Base-by-base conservation (phyloP, 2,888 invertebrate genomes). In the Neoitamus cyanurus region DNA sequence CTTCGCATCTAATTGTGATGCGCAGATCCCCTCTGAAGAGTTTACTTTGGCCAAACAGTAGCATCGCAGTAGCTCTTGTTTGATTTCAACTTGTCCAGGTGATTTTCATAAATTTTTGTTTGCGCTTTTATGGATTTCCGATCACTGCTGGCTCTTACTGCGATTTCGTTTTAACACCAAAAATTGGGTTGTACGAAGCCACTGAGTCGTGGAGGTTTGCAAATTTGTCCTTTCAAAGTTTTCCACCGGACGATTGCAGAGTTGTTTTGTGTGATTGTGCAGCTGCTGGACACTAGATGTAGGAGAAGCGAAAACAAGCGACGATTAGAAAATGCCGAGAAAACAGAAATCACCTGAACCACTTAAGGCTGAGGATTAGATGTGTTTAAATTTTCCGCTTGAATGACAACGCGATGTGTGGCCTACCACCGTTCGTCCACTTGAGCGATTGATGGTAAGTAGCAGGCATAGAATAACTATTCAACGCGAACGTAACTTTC, bases 361-460 rank as follows among this genome's bases (percentile, higher is more conserved):
- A 89, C 89, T 90, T 90, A 89, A 90, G 88, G 88, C 89, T 88
- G 88, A 88, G 90, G 90, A 90, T 90, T 90, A 90, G 90, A 89
- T 89, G 88, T 89, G 89, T 90, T 90, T 90, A 89, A 89, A 88
- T 90, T 89, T 88, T 86, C 88, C 88, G 90, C 89, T 89, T 89
- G 89, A 88, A 87, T 88, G 87, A 87, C 85, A 84, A 85, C 87
- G 20, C 85, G 85, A 86, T 87, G 87, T 87, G 87, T 87, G 87
- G 87, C 86, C 87, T 36, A 83, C 30, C 68, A 83, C 80, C 70
- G 83, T 69, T 70, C 6, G 25, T 69, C 68, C 83, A 83, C 83
- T 83, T 83, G 42, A 70, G 58, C 15, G 68, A 80, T 58, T 46
- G 77, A 46, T 77, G 46, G 73, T 46, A 77, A 77, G 77, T 77